Base-by-base conservation (phyloP, 2,113 vertebrate genomes). In the Cavia aperea region DNA sequence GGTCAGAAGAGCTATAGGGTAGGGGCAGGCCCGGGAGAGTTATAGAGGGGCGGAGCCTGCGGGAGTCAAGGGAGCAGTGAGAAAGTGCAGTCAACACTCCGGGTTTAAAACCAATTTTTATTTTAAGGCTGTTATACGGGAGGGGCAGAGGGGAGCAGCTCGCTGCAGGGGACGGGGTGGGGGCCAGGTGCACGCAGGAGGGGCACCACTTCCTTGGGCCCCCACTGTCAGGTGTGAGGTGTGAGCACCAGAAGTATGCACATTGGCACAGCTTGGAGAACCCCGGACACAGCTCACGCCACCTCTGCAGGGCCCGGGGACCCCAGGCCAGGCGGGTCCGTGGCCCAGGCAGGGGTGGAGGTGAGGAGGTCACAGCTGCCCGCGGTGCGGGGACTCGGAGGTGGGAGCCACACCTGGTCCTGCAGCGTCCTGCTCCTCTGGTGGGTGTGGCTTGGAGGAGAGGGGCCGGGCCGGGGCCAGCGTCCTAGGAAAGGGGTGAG, bases 121-220 rank as follows among this genome's bases (percentile, higher is more conserved):
- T 97, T 97, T 63, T 51, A 77, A 56, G 54, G 78, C 86, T 51
- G 56, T 96, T 96, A 95, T 82, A 96, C 31, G 43, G 86, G 43
- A 51, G 31, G 58, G 70, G 19, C 49, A 49, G 24, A 43, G 33
- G 66, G 31, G 72, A 56, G n/a, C 36, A 81, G 73, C 13, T 66
- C 12, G 29, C 46, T 56, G 62, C 31, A 13, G 68, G 31, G n/a
- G 62, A 15, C 0, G 10, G 46, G n/a, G 1, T 14, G 63, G 83
- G n/a, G 2, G 7, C 75, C 65, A 33, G 70, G 87, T 33, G 9
- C 51, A 33, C 23, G 9, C 13, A 31, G 60, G 81, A 49, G 58
- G 2, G 31, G 66, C n/a, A 9, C 63, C 72, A 46, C 68, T 33
- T 26, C 39, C 26, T 9, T 1, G 3, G 29, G 9, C 0, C 2